phyloP scores from a whole-genome alignment of 92 coral and sea anemone species.

The Phymanthus crucifer region DNA sequence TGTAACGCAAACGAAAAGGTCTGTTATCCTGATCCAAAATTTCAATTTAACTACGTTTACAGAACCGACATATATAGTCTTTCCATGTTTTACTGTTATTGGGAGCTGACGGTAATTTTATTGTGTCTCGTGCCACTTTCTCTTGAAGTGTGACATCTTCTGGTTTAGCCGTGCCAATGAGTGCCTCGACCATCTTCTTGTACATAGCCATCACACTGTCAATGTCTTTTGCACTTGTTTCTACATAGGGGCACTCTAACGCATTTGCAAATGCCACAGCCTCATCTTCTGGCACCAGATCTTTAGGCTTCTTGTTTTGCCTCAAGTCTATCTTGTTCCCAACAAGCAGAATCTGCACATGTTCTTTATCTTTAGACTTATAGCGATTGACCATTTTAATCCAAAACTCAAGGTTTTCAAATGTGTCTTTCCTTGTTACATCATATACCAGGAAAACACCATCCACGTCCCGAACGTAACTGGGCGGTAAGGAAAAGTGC shows the following conservation, averaged over 20 bases:
- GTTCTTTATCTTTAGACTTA: not conserved
- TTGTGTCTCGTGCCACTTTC: not conserved
- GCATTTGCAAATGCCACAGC: not conserved
- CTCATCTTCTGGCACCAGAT: not conserved
- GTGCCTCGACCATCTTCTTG: conserved; percentile 12
- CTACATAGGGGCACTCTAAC: conserved; percentile 18
- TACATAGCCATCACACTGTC: conserved; percentile 64
- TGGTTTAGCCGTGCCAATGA: not conserved
- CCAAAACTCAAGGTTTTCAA: conserved; percentile 6
- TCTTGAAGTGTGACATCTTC: not conserved
- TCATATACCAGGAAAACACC: conserved; percentile 76
- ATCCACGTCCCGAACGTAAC: conserved; percentile 72
- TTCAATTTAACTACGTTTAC: not conserved
- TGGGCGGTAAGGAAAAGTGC: conserved; percentile 52
- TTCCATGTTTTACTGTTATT: not conserved
- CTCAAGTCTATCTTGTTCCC: not conserved
- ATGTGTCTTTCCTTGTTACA: conserved; percentile 56
- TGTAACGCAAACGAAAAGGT: no score
- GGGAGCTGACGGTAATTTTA: not conserved
- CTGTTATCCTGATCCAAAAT: not conserved
- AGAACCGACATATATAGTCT: not conserved
- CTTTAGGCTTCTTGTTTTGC: not conserved
- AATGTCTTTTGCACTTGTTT: conserved; percentile 64
- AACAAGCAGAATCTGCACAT: not conserved
- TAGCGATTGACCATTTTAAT: not conserved